Percentiles rank a stretch among this genome's conserved stretches.
These are phyloP conservation scores for Trachelus troglodyta DNA, from an alignment of 2,888 invertebrate species.

Conservation along the genomic window DNA sequence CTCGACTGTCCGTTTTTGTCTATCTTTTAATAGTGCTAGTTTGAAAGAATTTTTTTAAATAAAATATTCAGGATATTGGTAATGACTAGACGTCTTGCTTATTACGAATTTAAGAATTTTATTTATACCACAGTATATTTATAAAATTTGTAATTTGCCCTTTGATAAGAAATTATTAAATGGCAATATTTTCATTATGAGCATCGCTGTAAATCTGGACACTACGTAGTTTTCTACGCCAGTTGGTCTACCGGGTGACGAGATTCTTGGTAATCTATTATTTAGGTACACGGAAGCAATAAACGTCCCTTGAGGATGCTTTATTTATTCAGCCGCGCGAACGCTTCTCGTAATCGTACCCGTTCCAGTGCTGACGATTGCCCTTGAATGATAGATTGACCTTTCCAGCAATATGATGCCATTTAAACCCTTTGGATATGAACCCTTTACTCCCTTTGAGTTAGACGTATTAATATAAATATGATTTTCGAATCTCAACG, in stretches of 20 bases:
- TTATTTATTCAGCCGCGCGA: conserved; percentile 25
- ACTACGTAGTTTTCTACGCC: neutral
- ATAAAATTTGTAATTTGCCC: neutral
- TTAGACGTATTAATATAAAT: too few relatives aligned
- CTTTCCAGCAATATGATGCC: too few relatives aligned
- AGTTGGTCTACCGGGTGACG: conserved; percentile 13
- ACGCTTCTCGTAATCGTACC: conserved; percentile 21
- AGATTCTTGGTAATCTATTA: conserved; percentile 24
- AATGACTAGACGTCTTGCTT: neutral
- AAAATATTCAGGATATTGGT: neutral
- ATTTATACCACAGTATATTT: neutral
- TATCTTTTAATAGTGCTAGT: neutral
- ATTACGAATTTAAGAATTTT: neutral
- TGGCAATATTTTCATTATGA: neutral
- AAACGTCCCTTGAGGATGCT: conserved; percentile 23
- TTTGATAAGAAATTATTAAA: neutral
- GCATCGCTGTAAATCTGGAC: neutral
- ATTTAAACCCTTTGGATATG: too few relatives aligned
- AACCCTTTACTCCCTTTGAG: too few relatives aligned
- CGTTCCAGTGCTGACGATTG: conserved; percentile 21
- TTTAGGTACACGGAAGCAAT: conserved; percentile 27
- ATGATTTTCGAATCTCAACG: too few relatives aligned
- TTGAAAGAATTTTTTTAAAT: too few relatives aligned
- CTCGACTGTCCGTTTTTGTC: neutral
- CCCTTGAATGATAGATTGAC: conserved; percentile 22